These are phyloP conservation scores for Linepithema humile DNA, from an alignment of 1,140 invertebrate genomes.

Conservation along the genomic window DNA sequence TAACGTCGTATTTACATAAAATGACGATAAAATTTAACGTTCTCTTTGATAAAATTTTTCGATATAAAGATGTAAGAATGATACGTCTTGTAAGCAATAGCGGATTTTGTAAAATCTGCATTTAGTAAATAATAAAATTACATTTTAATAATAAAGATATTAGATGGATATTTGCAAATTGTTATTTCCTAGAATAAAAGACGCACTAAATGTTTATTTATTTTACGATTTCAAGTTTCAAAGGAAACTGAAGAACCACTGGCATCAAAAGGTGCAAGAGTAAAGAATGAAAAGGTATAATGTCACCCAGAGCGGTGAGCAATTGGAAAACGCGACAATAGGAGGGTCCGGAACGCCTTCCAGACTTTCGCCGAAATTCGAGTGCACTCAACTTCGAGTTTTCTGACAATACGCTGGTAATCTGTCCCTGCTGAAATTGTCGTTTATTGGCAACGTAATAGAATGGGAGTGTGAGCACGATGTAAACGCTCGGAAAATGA, in stretches of 20 bases:
- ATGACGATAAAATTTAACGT: neutral
- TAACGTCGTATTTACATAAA: neutral
- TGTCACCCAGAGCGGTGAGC: constrained; percentile 61
- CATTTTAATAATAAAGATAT: neutral
- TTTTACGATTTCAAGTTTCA: neutral
- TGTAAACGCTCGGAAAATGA: constrained; percentile 58
- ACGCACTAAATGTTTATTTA: neutral
- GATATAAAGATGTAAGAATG: neutral
- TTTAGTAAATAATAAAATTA: neutral
- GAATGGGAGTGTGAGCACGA: constrained; percentile 34
- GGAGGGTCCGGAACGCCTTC: constrained; percentile 77
- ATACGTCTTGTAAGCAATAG: neutral
- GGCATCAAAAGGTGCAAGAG: constrained; percentile 43
- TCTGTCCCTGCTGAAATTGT: constrained; percentile 79
- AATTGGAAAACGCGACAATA: constrained; percentile 74
- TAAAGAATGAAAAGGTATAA: constrained; percentile 72
- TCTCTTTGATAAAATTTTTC: neutral
- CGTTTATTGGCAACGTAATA: constrained; percentile 74
- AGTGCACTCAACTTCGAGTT: constrained; percentile 82
- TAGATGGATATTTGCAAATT: neutral
- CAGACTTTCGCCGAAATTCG: constrained; percentile 74
- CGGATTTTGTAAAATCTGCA: neutral
- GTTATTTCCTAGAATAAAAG: neutral
- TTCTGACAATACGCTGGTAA: constrained; percentile 76
- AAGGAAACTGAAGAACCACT: constrained; percentile 70